Base-by-base conservation (phyloP, 2,888 invertebrate genomes). In the Ectemnius cavifrons region DNA sequence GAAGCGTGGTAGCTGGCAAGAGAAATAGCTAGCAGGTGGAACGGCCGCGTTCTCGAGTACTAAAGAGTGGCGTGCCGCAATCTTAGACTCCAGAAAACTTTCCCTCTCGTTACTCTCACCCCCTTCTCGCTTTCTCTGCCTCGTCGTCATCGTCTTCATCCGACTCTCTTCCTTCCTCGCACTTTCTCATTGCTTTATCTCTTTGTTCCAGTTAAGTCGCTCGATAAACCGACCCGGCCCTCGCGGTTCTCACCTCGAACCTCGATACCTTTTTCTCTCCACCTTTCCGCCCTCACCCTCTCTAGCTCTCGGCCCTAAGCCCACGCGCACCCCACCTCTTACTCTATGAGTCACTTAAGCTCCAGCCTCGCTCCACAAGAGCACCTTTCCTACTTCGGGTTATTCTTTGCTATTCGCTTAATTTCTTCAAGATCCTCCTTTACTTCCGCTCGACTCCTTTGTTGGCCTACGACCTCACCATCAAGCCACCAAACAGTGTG, bases 161-260 rank as follows among this genome's bases (percentile, higher is more conserved):
- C 8, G 37, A 2, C 23, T 20, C 18, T 23, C 18, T 20, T 14
- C 27, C 59, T 27, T 23, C 14, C 23, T 59, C 27, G 59, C 37
- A 37, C 37, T 37, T 59, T 52, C 56, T 69, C 67, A 67, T 75
- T 71, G 68, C 71, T 75, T 78, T 63, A 71, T 71, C 73, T 72
- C 70, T 70, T 73, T 79, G 72, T 75, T 79, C 79, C 70, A 70
- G 78, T 79, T 78, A 79, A 79, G 68, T 64, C 67, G 75, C 71
- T 73, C 78, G 79, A 79, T 79, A 71, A 75, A 75, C 69, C 66
- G 67, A 56, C 75, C 62, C 67, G 67, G 59, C 75, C 62, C 67
- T 75, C 73, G 60, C 71, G 70, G 61, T 66, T 66, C 72, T 4
- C 66, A 37, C 37, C 37, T 37, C 28, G 37, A 63, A 63, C 70